A percentile compares a stretch with the other conserved stretches of the same genome.
Conservation (phyloP, 1,140 invertebrate species). For the Heliconius congener region DNA sequence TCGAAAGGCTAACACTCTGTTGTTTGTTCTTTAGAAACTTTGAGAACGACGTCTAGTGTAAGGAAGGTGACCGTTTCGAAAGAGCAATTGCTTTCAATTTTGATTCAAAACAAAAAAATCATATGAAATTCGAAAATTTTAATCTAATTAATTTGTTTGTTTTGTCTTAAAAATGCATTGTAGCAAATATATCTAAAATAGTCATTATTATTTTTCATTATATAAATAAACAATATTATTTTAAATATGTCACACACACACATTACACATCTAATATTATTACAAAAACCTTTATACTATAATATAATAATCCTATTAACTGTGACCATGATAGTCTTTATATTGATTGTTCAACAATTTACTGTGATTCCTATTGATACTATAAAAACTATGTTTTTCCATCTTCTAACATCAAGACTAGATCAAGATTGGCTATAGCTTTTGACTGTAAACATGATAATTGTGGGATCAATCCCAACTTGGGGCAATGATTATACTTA, state of each 20-base stretch:
- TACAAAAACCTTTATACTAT: not conserved
- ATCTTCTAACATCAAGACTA: too few species aligned
- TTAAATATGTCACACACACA: not conserved
- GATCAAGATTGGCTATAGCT: too few species aligned
- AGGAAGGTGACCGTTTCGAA: slow-evolving; percentile 5
- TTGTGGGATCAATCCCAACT: too few species aligned
- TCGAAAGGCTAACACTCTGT: not conserved
- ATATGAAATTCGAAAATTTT: not conserved
- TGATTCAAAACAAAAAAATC: slow-evolving; percentile 3
- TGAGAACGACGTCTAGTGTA: slow-evolving; percentile 6
- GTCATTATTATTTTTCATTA: not conserved
- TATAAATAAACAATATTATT: not conserved
- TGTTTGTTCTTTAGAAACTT: slow-evolving; percentile 18
- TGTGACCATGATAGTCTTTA: slow-evolving; percentile 3
- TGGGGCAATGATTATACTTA: too few species aligned
- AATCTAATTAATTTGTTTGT: not conserved
- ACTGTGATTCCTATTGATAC: not conserved
- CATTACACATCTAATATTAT: not conserved
- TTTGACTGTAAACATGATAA: too few species aligned
- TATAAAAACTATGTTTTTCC: not conserved
- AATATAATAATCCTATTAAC: slow-evolving; percentile 11
- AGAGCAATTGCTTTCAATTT: not conserved
- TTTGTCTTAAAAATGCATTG: not conserved
- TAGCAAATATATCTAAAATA: not conserved
- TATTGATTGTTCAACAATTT: slow-evolving; percentile 12